A percentile compares a stretch with the other conserved stretches of the same genome.
These are phyloP conservation scores for Equus przewalskii DNA, from an alignment of 2,113 vertebrate genomes.

Conservation along the genomic window DNA sequence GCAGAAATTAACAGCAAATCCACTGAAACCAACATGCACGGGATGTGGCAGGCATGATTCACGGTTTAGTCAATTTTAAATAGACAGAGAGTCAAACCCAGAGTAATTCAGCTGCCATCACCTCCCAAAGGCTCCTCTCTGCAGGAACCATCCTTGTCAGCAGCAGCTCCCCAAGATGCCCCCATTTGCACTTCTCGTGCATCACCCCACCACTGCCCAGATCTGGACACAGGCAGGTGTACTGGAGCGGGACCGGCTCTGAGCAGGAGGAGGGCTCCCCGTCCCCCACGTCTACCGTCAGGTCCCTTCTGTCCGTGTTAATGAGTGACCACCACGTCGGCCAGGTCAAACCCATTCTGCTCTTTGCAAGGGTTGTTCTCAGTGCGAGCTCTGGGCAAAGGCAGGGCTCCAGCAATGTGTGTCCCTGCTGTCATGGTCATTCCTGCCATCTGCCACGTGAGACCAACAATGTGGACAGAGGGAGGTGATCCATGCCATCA, in stretches of 20 bases:
- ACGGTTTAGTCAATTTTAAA: too few species aligned
- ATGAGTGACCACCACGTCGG: background rate
- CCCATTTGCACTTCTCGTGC: background rate
- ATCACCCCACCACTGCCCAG: background rate
- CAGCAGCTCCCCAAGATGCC: background rate
- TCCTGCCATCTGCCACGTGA: too few species aligned
- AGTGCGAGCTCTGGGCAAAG: background rate
- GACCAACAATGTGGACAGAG: background rate
- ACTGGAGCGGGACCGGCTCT: background rate
- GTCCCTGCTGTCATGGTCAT: background rate
- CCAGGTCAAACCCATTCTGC: too few species aligned
- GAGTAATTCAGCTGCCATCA: background rate
- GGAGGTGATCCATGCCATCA: rapidly evolving
- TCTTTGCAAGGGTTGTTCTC: too few species aligned
- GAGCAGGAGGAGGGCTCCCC: too few species aligned
- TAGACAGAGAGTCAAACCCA: background rate
- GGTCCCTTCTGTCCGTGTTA: background rate
- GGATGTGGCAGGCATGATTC: background rate
- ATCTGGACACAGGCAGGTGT: too few species aligned
- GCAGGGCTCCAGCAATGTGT: background rate
- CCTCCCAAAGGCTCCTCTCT: background rate
- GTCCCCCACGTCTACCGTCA: background rate
- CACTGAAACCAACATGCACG: too few species aligned
- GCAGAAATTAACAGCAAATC: background rate
- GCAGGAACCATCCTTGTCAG: background rate